Conservation (phyloP, 2,113 vertebrate genomes). For the Cyphomyrus plagiostoma region DNA sequence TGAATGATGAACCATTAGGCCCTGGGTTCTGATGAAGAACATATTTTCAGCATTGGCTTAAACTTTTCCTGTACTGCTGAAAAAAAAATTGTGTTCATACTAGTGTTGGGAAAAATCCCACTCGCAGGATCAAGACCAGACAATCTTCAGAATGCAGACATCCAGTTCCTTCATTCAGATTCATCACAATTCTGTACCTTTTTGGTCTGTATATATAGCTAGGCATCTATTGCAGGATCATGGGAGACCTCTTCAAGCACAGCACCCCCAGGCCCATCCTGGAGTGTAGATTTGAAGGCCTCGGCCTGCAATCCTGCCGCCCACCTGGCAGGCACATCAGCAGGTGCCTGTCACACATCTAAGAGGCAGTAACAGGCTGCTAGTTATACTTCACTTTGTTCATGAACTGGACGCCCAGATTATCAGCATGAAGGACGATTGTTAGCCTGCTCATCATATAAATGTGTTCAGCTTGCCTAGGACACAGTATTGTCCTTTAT, state of each 20-base stretch:
- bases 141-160: not conserved
- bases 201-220: not conserved
- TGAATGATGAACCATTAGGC: not conserved
- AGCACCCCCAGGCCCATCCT: not conserved
- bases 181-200: not conserved
- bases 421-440: not conserved
- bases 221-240: not conserved
- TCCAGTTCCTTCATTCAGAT: not conserved
- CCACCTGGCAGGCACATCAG: not conserved
- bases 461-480: not conserved
- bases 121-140: not conserved
- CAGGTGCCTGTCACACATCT: not conserved
- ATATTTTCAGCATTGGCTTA: not conserved
- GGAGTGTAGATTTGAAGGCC: not conserved
- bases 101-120: not conserved
- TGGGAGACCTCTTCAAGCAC: not conserved
- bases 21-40: not conserved
- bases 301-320: not conserved
- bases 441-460: not conserved
- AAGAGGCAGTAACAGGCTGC: not conserved
- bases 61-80: not conserved
- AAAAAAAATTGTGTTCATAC: not conserved
- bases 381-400: not conserved
- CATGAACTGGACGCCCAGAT: not conserved
- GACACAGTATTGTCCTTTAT: not conserved